These are phyloP conservation scores for Heterodera filipjevi DNA, from an alignment of 2,888 invertebrate species.

Conservation along the genomic window DNA sequence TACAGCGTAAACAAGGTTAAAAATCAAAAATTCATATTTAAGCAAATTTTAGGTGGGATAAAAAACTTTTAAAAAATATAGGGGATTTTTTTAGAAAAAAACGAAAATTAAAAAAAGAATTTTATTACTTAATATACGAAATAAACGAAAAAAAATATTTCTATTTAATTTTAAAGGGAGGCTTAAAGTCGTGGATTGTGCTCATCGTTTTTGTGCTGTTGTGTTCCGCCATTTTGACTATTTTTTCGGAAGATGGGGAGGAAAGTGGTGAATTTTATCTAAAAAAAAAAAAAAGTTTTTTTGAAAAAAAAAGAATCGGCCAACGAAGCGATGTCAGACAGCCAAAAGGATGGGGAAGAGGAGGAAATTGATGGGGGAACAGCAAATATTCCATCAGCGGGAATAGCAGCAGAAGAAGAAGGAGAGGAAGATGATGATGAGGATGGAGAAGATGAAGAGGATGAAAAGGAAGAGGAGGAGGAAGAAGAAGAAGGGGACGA, in stretches of 20 bases:
- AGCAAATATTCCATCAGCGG: neutral
- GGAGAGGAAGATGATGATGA: conserved; percentile 26
- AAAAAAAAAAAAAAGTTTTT: conserved; percentile 25
- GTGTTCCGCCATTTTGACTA: conserved; percentile 58
- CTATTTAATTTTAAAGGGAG: conserved; percentile 46
- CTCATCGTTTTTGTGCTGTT: conserved; percentile 60
- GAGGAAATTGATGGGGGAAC: conserved; percentile 27
- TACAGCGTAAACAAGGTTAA: conserved; percentile 60
- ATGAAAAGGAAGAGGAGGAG: conserved; percentile 43
- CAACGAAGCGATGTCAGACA: neutral
- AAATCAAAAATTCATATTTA: neutral
- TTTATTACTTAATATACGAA: neutral
- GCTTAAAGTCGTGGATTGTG: conserved; percentile 60
- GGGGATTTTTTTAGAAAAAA: neutral
- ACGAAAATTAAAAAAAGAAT: no score
- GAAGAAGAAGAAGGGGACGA: conserved; percentile 46
- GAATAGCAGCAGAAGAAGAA: conserved; percentile 13
- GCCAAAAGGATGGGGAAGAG: conserved; percentile 34
- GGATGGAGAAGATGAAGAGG: conserved; percentile 9
- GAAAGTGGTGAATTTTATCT: conserved; percentile 31
- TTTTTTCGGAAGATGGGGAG: conserved; percentile 57
- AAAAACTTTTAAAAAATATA: no score
- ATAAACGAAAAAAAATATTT: neutral
- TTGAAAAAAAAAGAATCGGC: conserved; percentile 15
- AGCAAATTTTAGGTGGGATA: no score